phyloP scores from a whole-genome alignment of 2,797 vertebrate genomes.

The Paguma larvata region DNA sequence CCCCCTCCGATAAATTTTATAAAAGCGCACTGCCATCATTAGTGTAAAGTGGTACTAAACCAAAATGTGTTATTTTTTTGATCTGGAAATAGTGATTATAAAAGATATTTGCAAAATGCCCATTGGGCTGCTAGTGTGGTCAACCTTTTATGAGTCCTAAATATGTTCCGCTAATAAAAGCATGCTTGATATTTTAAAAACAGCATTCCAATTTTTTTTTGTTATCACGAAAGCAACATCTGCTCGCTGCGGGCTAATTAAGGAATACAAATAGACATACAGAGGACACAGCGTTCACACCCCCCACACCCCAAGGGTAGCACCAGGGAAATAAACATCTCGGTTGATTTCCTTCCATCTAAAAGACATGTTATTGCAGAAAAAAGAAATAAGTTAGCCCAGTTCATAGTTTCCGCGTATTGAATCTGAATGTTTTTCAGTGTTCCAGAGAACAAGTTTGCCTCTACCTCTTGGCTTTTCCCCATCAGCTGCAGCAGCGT shows the following conservation, averaged over 20 bases:
- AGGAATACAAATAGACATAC: not conserved
- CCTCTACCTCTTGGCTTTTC: constrained; percentile 93
- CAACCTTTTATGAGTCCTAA: not conserved
- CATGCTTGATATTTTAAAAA: not conserved
- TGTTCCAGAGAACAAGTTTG: not conserved
- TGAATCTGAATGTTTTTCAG: not conserved
- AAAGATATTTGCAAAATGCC: constrained; percentile 55
- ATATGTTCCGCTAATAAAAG: constrained; percentile 12
- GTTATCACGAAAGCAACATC: not conserved
- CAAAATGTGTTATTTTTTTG: not conserved
- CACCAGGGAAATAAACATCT: not conserved
- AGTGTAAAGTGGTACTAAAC: not conserved
- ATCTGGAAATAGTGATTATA: not conserved
- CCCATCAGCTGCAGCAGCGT: constrained; percentile 88
- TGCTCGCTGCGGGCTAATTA: not conserved
- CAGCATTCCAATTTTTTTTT: not conserved
- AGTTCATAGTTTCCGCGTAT: not conserved
- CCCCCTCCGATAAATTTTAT: not conserved
- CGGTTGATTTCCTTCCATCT: not conserved
- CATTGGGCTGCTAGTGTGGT: not conserved
- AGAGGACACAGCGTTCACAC: not conserved
- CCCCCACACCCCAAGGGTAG: not conserved
- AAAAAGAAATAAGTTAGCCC: not conserved
- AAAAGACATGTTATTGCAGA: not conserved
- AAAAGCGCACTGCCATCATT: not conserved